Percentiles rank a stretch among this genome's conserved stretches.
phyloP scores from a whole-genome alignment of 92 coral and sea anemone species.

The Palythoa heliodiscus region DNA sequence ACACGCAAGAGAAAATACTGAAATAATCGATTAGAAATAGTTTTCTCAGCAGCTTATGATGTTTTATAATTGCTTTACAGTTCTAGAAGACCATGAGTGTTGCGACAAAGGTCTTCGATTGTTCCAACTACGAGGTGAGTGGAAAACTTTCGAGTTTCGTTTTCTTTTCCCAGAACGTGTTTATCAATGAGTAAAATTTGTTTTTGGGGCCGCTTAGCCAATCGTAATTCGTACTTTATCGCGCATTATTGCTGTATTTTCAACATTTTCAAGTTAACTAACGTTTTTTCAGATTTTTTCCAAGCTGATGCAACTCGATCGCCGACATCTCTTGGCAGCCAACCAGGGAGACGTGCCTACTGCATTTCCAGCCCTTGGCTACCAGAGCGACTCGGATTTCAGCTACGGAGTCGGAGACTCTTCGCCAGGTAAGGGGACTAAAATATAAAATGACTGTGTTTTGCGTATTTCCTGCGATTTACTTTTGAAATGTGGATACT shows the following conservation, averaged over 20 bases:
- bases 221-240: background rate
- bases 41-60: background rate
- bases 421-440: slow-evolving; percentile 20
- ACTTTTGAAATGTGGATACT: background rate
- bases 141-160: background rate
- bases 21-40: background rate
- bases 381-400: slow-evolving; percentile 9
- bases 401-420: background rate
- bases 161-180: background rate
- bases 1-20: too few relatives aligned
- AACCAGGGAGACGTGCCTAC: slow-evolving; percentile 65
- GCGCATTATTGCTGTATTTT: background rate
- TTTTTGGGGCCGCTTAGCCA: too few relatives aligned
- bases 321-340: slow-evolving; percentile 27
- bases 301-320: background rate
- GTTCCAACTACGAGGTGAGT: background rate
- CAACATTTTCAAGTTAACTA: too few relatives aligned
- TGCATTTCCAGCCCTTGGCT: slow-evolving; percentile 61
- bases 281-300: background rate
- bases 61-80: slow-evolving; percentile 3
- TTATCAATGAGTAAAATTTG: background rate
- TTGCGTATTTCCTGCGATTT: background rate
- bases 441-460: background rate
- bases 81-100: background rate
- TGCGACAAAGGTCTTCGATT: background rate